These are phyloP conservation scores for Helleia helle DNA, from an alignment of 2,888 invertebrate genomes.

Conservation along the genomic window DNA sequence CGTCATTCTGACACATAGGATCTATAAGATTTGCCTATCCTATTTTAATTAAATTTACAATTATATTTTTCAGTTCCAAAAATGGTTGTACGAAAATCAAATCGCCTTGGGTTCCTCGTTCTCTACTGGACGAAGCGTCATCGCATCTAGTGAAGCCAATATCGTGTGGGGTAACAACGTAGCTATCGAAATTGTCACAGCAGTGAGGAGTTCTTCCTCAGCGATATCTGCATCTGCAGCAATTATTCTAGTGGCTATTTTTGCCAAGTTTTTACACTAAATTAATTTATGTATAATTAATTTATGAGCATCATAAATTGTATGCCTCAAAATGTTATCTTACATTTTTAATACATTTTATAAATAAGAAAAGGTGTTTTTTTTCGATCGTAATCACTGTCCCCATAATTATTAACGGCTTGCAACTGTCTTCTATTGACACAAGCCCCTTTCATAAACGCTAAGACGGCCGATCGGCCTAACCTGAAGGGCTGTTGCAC, in stretches of 20 bases:
- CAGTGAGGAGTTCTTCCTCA: conserved; percentile 32
- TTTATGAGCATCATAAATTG: neutral
- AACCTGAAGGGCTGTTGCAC: too few relatives aligned
- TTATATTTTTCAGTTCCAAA: conserved; percentile 42
- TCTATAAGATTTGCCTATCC: too few relatives aligned
- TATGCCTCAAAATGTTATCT: neutral
- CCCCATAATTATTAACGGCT: too few relatives aligned
- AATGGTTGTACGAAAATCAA: conserved; percentile 46
- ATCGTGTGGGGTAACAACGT: conserved; percentile 44
- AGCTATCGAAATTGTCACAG: conserved; percentile 32
- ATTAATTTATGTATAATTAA: conserved; percentile 8
- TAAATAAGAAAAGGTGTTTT: neutral
- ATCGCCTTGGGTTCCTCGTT: conserved; percentile 34
- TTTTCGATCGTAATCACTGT: neutral
- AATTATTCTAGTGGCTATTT: conserved; percentile 34
- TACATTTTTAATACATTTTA: conserved; percentile 6
- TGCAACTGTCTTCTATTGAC: too few relatives aligned
- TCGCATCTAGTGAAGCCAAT: conserved; percentile 37
- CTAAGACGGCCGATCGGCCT: too few relatives aligned
- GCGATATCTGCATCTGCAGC: conserved; percentile 34
- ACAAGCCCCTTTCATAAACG: too few relatives aligned
- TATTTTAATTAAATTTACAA: neutral
- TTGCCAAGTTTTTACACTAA: conserved; percentile 37
- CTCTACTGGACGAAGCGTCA: conserved; percentile 28
- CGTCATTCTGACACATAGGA: too few relatives aligned